phyloP scores from a whole-genome alignment of 2,888 invertebrate genomes.

The Torymus texanus region DNA sequence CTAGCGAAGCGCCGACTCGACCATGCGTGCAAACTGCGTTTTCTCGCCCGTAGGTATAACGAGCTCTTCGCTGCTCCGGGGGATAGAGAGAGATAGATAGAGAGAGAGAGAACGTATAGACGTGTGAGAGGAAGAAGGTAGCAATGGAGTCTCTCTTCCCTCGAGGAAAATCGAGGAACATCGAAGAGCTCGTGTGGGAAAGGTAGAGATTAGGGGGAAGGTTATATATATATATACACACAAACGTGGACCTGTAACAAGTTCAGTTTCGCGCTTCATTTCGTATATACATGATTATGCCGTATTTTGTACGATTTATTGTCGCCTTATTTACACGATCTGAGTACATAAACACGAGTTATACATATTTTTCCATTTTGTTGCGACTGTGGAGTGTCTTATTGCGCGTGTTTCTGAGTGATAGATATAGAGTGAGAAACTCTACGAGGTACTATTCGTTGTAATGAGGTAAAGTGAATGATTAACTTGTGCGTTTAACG shows the following conservation, averaged over 20 bases:
- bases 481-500: conserved; percentile 63
- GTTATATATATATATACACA: no score
- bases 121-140: neutral
- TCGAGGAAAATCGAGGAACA: conserved; percentile 21
- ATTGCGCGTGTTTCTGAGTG: conserved; percentile 27
- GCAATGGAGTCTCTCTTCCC: neutral
- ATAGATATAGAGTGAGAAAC: neutral
- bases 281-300: neutral
- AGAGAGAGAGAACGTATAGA: neutral
- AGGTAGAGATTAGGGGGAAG: no score
- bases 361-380: neutral
- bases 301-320: conserved; percentile 28
- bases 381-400: conserved; percentile 36
- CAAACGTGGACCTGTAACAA: no score
- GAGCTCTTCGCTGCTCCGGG: conserved; percentile 14
- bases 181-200: conserved; percentile 11
- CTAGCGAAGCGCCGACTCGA: neutral
- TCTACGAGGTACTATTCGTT: conserved; percentile 50
- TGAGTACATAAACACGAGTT: neutral
- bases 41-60: neutral
- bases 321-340: conserved; percentile 17
- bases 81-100: neutral
- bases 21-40: neutral
- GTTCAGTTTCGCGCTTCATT: no score
- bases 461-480: conserved; percentile 54